Base-by-base conservation (phyloP, 2,797 vertebrate genomes). In the Acomys russatus region DNA sequence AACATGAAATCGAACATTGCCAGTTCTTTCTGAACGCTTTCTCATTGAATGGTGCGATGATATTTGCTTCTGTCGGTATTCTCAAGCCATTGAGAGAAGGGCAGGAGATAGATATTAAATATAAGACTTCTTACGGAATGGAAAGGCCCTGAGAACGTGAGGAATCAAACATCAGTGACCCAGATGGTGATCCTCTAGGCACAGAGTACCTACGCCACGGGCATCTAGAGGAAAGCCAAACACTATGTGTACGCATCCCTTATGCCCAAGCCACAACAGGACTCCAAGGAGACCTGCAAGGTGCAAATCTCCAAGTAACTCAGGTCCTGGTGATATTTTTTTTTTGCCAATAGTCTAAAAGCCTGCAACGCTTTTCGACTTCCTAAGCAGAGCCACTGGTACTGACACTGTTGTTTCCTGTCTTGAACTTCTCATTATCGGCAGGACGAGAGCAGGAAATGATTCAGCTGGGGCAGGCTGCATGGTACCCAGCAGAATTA, bases 401-500 rank as follows among this genome's bases (percentile, higher is more conserved):
- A 90, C 6, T 78, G 95, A 95, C 96, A 95, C 92, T 94, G 89
- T 88, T 90, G 91, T 94, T 96, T 97, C 92, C 96, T 96, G 71
- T 91, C 96, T 96, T 90, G 96, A 97, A 96, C 91, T 95, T 95
- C 96, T 96, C 89, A 96, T 96, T 97, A 96, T 97, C 97, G 96
- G 96, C 96, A 98, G 96, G 96, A 70, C 88, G 68, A 66, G 95
- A 94, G 93, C 94, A 97, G 97, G 97, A 97, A 97, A 95, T 96
- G 96, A 97, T 96, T 95, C 97, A 96, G 14, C 91, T 88, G 94
- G 94, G 97, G 92, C 93, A 96, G 96, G 89, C 89, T 96, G 96
- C 95, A 88, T 63, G 85, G 97, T 95, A 97, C 97, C 98, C 98
- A 97, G 97, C 98, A 97, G 98, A 97, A 97, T 97, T 95, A 96